Percentiles rank a stretch among this genome's conserved stretches.
phyloP scores from a whole-genome alignment of 2,113 vertebrate species.

The Upupa epops region DNA sequence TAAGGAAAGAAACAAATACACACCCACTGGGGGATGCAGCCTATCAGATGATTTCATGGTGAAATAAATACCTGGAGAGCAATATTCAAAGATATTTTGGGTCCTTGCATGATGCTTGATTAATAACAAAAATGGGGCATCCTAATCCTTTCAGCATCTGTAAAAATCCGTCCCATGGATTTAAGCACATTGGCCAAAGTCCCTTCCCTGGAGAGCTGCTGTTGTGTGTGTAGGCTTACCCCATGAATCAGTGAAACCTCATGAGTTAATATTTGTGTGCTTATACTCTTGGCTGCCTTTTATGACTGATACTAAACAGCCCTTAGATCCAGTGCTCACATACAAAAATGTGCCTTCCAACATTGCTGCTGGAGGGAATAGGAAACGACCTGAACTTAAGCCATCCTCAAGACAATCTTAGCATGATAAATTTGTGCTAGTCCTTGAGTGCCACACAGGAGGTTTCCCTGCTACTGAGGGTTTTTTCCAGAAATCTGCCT shows the following conservation, averaged over 20 bases:
- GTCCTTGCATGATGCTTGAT: not conserved
- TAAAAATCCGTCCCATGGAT: not conserved
- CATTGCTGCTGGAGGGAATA: not conserved
- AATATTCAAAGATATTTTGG: not conserved
- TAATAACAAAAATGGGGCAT: not conserved
- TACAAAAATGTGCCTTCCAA: not conserved
- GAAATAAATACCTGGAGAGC: fast-evolving
- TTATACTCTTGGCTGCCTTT: not conserved
- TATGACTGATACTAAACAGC: not conserved
- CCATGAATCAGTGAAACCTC: constrained; percentile 17
- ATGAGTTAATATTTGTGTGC: constrained; percentile 9
- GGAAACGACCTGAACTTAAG: constrained; percentile 27
- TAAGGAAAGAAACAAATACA: not conserved
- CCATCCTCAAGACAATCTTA: not conserved
- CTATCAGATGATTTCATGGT: constrained; percentile 15
- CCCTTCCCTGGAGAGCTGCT: not conserved
- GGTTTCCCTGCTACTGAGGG: not conserved
- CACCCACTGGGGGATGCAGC: not conserved
- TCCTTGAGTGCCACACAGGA: not conserved
- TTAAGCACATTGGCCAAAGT: not conserved
- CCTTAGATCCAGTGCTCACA: not conserved
- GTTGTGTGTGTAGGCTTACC: not conserved
- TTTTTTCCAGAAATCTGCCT: not conserved
- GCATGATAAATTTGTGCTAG: not conserved
- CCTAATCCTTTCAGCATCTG: constrained; percentile 10